Conservation (phyloP, 2,113 vertebrate species). For the Promerops cafer region DNA sequence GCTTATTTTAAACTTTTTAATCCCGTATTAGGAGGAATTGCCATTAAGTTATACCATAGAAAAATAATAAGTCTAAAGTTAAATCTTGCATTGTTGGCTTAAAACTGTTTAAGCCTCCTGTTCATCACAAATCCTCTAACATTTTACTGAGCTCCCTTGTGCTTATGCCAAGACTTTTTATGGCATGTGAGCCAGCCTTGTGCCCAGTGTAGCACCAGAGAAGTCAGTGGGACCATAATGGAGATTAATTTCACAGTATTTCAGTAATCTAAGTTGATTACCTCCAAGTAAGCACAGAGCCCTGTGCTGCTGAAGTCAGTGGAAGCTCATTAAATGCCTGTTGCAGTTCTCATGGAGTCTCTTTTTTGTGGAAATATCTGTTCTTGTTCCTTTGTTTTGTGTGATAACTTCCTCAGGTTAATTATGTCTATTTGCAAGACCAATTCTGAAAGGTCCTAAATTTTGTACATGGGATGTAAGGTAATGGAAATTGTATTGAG, state of each 20-base stretch:
- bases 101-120: slow-evolving; percentile 4
- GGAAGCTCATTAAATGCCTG: neutral
- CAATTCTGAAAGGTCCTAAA: neutral
- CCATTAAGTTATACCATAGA: neutral
- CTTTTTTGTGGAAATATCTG: neutral
- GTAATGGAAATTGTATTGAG: neutral
- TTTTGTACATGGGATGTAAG: neutral
- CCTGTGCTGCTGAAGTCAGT: neutral
- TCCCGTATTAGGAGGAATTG: slow-evolving; percentile 30
- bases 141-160: neutral
- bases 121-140: neutral
- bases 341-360: neutral
- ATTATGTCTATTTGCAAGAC: neutral
- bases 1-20: slow-evolving; percentile 27
- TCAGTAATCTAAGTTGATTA: neutral
- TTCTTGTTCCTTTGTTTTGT: neutral
- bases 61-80: neutral
- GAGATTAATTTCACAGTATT: neutral
- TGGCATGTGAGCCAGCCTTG: neutral
- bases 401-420: neutral
- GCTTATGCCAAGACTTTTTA: neutral
- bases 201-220: neutral
- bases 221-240: neutral
- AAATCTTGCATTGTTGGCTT: neutral
- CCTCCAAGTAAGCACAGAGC: neutral